Base-by-base conservation (phyloP, 2,113 vertebrate species). In the Helogale parvula region DNA sequence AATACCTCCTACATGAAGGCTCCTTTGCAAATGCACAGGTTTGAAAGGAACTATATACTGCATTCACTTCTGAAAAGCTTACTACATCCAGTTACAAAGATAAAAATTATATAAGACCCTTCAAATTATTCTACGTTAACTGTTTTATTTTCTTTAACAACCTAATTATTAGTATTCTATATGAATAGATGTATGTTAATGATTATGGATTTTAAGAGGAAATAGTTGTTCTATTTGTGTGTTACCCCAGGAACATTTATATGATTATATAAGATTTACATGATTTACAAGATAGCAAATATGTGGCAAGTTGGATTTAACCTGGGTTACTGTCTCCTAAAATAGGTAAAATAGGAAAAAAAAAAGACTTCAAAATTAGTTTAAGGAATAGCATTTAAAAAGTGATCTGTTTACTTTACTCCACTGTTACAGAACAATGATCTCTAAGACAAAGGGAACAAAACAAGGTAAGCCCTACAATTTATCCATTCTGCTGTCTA, bases 141-240 rank as follows among this genome's bases (percentile, higher is more conserved):
- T 50, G 21, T 80, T 74, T 76, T 52, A 52, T 82, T 94, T 92
- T 86, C 27, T 84, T 92, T 52, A 95, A 60, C 35, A 68, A 77
- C 5, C 1, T 95, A 69, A 12, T 52, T 77, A 63, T 23, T 29
- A 23, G 19, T 85, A 66, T 81, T 84, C 3, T 33, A 19, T 54
- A 19, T 84, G 60, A 90, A 79, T n/a, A 50, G 1, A 33, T 23
- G 66, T 10, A 23, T 16, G 7, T 29, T 69, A 60, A 76, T 72
- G 7, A 95, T 47, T 65, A 66, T 69, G 7, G 10, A 52, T 90
- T 74, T 96, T 94, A 66, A 87, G 29, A 7, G 66, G 16, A 27
- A 82, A 76, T 6, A 16, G 2, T 12, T 76, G 4, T 33, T 6
- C 19, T 89, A 50, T 47, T 74, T 94, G 3, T 13, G 27, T 45